Base-by-base conservation (phyloP, 2,888 invertebrate species). In the Scaptomyza cyrtandrae region DNA sequence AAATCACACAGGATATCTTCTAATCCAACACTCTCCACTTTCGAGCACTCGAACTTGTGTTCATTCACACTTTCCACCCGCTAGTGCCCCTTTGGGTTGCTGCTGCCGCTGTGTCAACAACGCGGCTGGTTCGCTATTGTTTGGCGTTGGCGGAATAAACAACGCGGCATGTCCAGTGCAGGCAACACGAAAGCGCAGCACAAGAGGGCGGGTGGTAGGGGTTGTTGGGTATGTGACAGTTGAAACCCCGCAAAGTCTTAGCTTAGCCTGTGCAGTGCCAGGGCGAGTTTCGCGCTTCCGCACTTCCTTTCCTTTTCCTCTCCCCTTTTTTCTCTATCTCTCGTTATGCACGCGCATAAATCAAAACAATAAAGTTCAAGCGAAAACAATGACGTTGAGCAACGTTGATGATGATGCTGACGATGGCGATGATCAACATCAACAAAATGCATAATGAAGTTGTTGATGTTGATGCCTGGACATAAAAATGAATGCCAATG, bases 291-390 rank as follows among this genome's bases (percentile, higher is more conserved):
- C 16, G 41, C 41, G 41, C 41, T 39, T 39, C 45, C 57, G 54
- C 44, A 45, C 50, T 50, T 24, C n/a, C 35, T 19, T 24, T 33
- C 6, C 50, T 3, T 16, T 14, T 7, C 10, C 41, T 3, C 13
- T 10, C 13, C 5, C 24, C 41, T 10, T 3, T 24, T 5, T 24
- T 1, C 49, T 10, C 57, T 39, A 35, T n/a, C 49, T 43, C 50
- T 66, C 58, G 72, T 64, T 70, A 59, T 80, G 80, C 79, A 58
- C 68, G 80, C 81, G 86, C 88, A 86, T 86, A 86, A 86, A 86
- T 86, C 86, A 87, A 87, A 87, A 87, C 85, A 86, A 87, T 87
- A 86, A 85, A 87, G 85, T 85, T 87, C 80, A 85, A 76, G 85
- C 82, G 74, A 86, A 80, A 85, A 85, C 87, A 85, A 86, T 86